Evolutionary conservation across 2,888 invertebrate genomes (phyloP).

Genomic region (Mycalesis mineus): DNA sequence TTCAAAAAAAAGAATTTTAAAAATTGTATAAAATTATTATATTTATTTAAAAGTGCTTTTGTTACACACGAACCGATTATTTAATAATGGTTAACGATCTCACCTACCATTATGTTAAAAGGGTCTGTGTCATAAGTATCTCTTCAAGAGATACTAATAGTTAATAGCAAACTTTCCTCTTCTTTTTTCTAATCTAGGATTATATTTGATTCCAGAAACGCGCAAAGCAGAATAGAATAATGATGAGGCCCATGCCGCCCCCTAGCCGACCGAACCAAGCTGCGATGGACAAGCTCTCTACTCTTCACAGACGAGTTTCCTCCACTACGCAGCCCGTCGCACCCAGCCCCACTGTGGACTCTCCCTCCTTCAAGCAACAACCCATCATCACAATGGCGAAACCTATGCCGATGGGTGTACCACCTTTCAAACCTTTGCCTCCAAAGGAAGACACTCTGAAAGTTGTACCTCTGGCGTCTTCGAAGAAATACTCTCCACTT

Average conservation of each 20-base stretch:
- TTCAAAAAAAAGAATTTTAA: no score
- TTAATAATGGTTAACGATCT: no score
- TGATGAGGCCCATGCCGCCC: constrained; percentile 63
- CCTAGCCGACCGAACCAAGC: constrained; percentile 54
- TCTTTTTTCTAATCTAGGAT: neutral
- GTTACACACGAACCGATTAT: no score
- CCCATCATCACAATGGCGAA: constrained; percentile 70
- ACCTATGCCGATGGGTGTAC: constrained; percentile 80
- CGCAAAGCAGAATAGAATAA: constrained; percentile 70
- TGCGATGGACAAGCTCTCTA: constrained; percentile 61
- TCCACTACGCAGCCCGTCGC: constrained; percentile 65
- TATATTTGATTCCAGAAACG: constrained; percentile 60
- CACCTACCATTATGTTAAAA: no score
- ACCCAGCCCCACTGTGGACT: constrained; percentile 46
- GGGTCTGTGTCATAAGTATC: no score
- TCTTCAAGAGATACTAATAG: no score
- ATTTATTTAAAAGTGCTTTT: no score
- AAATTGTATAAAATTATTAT: no score
- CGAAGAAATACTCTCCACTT: constrained; percentile 59
- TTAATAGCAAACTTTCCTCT: no score
- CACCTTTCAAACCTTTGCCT: constrained; percentile 88
- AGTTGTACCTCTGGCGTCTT: constrained; percentile 65
- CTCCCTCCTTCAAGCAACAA: constrained; percentile 39
- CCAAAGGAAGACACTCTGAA: constrained; percentile 78
- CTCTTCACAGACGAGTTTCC: constrained; percentile 50